Percentiles rank a stretch among this genome's conserved stretches.
phyloP scores from a whole-genome alignment of 2,113 vertebrate genomes.

The Haplochromis burtoni region DNA sequence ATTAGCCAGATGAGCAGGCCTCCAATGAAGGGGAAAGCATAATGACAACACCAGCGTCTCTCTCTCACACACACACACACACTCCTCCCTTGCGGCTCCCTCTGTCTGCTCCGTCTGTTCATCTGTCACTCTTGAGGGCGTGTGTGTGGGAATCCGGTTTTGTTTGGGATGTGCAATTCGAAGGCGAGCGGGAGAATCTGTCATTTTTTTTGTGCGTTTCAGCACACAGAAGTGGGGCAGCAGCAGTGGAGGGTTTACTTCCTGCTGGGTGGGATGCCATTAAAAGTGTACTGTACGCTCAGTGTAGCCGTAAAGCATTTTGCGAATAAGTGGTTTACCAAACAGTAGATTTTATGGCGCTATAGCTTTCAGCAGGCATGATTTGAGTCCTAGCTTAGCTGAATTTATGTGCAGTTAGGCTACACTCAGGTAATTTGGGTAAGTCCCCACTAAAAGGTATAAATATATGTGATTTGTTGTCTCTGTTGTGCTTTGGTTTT shows the following conservation, averaged over 20 bases:
- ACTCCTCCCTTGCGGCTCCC: not conserved
- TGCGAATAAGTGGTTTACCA: not conserved
- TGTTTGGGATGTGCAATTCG: not conserved
- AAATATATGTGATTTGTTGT: not conserved
- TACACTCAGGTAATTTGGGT: not conserved
- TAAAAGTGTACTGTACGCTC: not conserved
- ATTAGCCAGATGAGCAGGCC: slow-evolving; percentile 66
- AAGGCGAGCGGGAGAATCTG: not conserved
- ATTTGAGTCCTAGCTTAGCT: slow-evolving; percentile 14
- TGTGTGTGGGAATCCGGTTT: not conserved
- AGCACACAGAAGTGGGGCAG: not conserved
- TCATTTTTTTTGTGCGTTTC: not conserved
- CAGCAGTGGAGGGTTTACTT: not conserved
- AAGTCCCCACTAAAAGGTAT: not conserved
- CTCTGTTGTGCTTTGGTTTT: not conserved
- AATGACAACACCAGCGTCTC: slow-evolving; percentile 45
- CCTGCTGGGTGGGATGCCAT: not conserved
- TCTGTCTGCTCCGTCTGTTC: slow-evolving; percentile 21
- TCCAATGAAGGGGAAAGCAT: slow-evolving; percentile 63
- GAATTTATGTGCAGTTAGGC: not conserved
- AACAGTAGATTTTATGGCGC: slow-evolving; percentile 11
- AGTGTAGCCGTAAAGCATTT: not conserved
- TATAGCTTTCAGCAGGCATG: not conserved
- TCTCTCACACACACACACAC: not conserved
- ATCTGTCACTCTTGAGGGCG: slow-evolving; percentile 8